phyloP scores from a whole-genome alignment of 2,797 vertebrate genomes.

The Cyprinodon diabolis region DNA sequence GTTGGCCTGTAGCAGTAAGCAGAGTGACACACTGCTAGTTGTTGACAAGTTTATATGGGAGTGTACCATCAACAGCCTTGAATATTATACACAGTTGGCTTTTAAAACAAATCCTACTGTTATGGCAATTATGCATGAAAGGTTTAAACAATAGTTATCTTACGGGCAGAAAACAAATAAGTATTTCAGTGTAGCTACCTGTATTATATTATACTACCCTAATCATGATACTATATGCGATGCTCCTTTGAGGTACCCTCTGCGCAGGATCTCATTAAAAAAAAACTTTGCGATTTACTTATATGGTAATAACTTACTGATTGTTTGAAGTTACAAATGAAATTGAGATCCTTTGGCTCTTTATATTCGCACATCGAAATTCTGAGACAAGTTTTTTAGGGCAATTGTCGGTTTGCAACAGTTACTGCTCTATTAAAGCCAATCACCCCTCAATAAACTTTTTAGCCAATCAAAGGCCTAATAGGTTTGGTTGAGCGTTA shows the following conservation, averaged over 20 bases:
- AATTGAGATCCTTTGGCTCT: constrained; percentile 18
- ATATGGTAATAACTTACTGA: neutral
- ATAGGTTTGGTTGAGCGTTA: constrained; percentile 7
- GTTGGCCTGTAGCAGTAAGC: too few species aligned
- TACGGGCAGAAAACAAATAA: neutral
- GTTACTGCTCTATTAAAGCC: constrained; percentile 14
- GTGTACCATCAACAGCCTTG: too few species aligned
- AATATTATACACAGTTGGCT: too few species aligned
- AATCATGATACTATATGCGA: neutral
- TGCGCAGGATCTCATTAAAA: neutral
- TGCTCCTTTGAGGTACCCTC: neutral
- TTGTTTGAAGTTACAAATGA: neutral
- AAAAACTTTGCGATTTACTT: neutral
- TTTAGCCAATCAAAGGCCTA: constrained; percentile 15
- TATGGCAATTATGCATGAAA: too few species aligned
- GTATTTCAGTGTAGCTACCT: neutral
- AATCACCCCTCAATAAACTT: constrained; percentile 19
- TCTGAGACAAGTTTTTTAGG: constrained; percentile 25
- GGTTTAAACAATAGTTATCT: neutral
- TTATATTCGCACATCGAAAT: constrained; percentile 30
- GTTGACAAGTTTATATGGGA: too few species aligned
- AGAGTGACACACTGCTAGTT: too few species aligned
- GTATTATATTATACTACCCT: neutral
- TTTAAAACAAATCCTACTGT: too few species aligned
- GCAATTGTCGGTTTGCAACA: constrained; percentile 1